These are phyloP conservation scores for Gadopsis bispinosus DNA, from an alignment of 2,797 vertebrate species.

Conservation along the genomic window DNA sequence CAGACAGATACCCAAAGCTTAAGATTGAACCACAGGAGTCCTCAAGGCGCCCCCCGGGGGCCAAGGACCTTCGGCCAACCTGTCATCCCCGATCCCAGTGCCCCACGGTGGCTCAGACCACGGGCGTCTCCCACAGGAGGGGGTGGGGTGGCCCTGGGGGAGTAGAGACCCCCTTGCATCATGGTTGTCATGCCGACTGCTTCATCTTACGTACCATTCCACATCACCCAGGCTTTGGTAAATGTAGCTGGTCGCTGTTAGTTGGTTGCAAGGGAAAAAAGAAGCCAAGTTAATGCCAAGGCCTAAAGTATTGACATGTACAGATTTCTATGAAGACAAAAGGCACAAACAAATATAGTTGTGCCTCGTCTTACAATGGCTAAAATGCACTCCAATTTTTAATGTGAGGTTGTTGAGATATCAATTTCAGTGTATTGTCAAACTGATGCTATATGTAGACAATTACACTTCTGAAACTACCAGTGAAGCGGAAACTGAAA, in stretches of 20 bases:
- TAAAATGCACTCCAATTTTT: conserved; percentile 39
- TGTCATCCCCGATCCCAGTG: conserved; percentile 99
- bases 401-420: conserved; percentile 29
- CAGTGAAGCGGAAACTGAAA: conserved; percentile 86
- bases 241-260: conserved; percentile 99
- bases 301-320: conserved; percentile 68
- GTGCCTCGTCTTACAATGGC: conserved; percentile 64
- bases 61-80: conserved; percentile 99
- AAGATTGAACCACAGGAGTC: conserved; percentile 98
- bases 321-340: conserved; percentile 76
- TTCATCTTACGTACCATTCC: conserved; percentile 99
- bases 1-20: conserved; percentile 88
- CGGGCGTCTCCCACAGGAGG: conserved; percentile 99
- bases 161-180: conserved; percentile 97
- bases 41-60: conserved; percentile 94
- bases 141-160: conserved; percentile 81
- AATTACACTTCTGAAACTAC: conserved; percentile 82
- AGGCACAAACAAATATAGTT: conserved; percentile 57
- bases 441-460: conserved; percentile 68
- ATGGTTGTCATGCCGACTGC: conserved; percentile 99
- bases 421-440: conserved; percentile 57
- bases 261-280: conserved; percentile 99
- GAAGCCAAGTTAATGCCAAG: conserved; percentile 99
- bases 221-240: conserved; percentile 99
- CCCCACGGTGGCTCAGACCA: conserved; percentile 98